Conservation (phyloP, 1,140 invertebrate genomes). For the Eufriesea mexicana region DNA sequence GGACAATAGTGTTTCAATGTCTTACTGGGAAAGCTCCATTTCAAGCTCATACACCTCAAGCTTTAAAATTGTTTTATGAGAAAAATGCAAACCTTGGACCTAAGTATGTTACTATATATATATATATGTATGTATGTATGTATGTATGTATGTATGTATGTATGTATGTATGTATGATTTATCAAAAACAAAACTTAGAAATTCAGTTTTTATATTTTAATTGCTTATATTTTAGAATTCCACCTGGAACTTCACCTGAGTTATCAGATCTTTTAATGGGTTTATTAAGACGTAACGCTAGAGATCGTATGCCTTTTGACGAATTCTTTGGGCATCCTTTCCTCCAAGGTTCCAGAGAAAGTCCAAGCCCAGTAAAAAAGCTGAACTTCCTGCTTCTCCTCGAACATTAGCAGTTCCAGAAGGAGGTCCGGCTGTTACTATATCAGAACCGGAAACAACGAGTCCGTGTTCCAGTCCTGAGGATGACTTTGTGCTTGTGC, state of each 20-base stretch:
- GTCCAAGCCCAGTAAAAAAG: slow-evolving; percentile 74
- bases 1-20: slow-evolving; percentile 99
- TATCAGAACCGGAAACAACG: slow-evolving; percentile 80
- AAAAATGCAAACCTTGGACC: slow-evolving; percentile 97
- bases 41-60: slow-evolving; percentile 98
- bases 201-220: slow-evolving; percentile 5
- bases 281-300: slow-evolving; percentile 95
- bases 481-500: slow-evolving; percentile 94
- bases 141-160: too few relatives aligned
- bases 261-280: slow-evolving; percentile 93
- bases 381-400: slow-evolving; percentile 80
- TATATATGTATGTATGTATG: too few relatives aligned
- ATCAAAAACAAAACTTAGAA: neutral
- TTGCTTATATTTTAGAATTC: slow-evolving; percentile 88
- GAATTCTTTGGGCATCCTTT: slow-evolving; percentile 97
- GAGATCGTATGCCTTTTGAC: slow-evolving; percentile 97
- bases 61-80: slow-evolving; percentile 98
- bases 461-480: slow-evolving; percentile 86
- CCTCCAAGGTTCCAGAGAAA: slow-evolving; percentile 86
- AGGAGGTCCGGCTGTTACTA: slow-evolving; percentile 72
- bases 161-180: neutral
- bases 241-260: slow-evolving; percentile 94
- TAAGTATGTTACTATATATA: slow-evolving; percentile 86
- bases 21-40: slow-evolving; percentile 99
- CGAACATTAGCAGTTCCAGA: slow-evolving; percentile 70